Evolutionary conservation across 2,888 invertebrate genomes (phyloP).

Genomic region (Alitta virens): DNA sequence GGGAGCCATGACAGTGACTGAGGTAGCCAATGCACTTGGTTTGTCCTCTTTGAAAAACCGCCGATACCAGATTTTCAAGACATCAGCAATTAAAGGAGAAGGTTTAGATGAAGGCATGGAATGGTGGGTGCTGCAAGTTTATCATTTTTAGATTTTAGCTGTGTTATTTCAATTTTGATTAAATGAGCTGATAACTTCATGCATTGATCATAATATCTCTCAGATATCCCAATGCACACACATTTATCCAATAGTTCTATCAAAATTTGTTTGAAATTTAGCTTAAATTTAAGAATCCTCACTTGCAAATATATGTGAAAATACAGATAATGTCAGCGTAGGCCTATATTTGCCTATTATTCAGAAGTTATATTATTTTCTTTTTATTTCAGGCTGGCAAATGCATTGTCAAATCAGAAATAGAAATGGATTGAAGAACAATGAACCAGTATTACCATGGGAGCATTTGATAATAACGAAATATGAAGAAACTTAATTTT

Average conservation of each 20-base stretch:
- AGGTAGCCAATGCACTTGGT: conserved; percentile 92
- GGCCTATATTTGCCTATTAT: too few species aligned
- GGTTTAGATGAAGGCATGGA: conserved; percentile 99
- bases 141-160: background rate
- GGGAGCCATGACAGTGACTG: conserved; percentile 93
- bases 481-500: too few species aligned
- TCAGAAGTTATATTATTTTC: too few species aligned
- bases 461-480: too few species aligned
- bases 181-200: too few species aligned
- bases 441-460: background rate
- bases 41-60: conserved; percentile 91
- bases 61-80: conserved; percentile 99
- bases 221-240: too few species aligned
- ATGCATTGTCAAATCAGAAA: conserved; percentile 1
- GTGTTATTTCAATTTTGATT: background rate
- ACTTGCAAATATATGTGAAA: too few species aligned
- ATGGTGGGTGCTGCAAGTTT: conserved; percentile 78
- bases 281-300: too few species aligned
- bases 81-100: conserved; percentile 96
- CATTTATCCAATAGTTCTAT: too few species aligned
- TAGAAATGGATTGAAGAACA: background rate
- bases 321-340: too few species aligned
- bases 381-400: background rate
- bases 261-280: too few species aligned
- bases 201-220: too few species aligned